phyloP scores from a whole-genome alignment of 2,797 vertebrate genomes.

The Cebuella pygmaea region DNA sequence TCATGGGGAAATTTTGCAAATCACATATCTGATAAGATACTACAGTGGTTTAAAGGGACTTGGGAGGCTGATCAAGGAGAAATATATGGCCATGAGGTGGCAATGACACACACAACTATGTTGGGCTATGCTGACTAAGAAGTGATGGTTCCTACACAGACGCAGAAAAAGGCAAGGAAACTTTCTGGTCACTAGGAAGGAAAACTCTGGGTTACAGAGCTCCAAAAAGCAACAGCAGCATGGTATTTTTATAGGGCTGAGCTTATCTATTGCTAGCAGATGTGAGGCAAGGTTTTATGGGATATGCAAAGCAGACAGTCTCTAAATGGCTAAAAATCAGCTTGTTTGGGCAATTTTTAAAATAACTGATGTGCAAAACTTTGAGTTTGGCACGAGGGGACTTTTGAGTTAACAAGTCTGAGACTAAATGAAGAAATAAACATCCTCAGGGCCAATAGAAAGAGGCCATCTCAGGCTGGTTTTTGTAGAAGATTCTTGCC shows the following conservation, averaged over 20 bases:
- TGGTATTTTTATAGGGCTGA: background rate
- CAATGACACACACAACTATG: background rate
- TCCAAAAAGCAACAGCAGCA: background rate
- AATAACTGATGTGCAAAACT: background rate
- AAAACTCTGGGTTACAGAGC: background rate
- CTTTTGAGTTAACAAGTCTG: background rate
- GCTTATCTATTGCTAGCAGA: background rate
- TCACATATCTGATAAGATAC: background rate
- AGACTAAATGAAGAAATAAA: background rate
- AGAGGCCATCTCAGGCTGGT: background rate
- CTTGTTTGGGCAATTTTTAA: background rate
- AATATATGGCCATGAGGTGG: background rate
- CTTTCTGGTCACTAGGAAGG: background rate
- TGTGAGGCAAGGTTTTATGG: background rate
- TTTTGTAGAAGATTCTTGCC: background rate
- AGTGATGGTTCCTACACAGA: background rate
- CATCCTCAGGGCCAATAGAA: background rate
- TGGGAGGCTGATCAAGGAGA: background rate
- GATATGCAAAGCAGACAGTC: background rate
- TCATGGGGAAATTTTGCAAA: background rate
- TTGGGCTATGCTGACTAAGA: background rate
- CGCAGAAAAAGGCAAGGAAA: background rate
- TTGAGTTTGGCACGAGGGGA: background rate
- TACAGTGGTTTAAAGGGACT: background rate
- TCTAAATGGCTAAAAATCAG: background rate